Percentiles rank a stretch among this genome's conserved stretches.
phyloP scores from a whole-genome alignment of 2,797 vertebrate genomes.

The Rhinatrema bivittatum region DNA sequence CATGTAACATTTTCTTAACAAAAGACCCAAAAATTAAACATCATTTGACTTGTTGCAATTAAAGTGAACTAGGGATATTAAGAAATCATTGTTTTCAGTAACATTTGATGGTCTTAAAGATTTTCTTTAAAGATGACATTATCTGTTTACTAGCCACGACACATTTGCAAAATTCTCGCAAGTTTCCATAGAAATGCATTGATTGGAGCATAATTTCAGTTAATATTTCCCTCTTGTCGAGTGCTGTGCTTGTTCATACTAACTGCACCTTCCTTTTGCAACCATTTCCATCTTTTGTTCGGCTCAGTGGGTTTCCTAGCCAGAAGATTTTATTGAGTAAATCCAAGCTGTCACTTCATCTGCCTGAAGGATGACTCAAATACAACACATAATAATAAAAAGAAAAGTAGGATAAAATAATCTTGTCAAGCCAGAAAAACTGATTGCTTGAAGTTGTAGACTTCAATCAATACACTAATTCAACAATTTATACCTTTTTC shows the following conservation, averaged over 20 bases:
- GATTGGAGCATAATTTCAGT: slow-evolving; percentile 77
- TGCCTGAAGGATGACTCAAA: slow-evolving; percentile 97
- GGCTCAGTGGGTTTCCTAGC: slow-evolving; percentile 91
- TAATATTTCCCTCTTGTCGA: slow-evolving; percentile 74
- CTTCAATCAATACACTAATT: slow-evolving; percentile 99
- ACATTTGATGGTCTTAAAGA: slow-evolving; percentile 25
- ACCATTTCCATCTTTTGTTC: slow-evolving; percentile 75
- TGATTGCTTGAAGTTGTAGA: slow-evolving; percentile 92
- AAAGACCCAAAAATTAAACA: slow-evolving; percentile 13
- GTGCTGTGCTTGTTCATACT: slow-evolving; percentile 59
- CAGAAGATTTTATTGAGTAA: slow-evolving; percentile 97
- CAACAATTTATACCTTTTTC: slow-evolving; percentile 95
- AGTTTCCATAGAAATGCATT: slow-evolving; percentile 89
- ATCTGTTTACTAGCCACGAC: slow-evolving; percentile 23
- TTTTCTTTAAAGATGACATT: slow-evolving; percentile 12
- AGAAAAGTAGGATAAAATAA: slow-evolving; percentile 99
- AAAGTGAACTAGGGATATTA: slow-evolving; percentile 26
- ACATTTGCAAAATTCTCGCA: slow-evolving; percentile 59
- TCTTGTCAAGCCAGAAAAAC: slow-evolving; percentile 98
- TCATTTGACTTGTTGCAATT: slow-evolving; percentile 15
- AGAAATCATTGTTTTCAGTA: neutral
- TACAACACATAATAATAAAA: slow-evolving; percentile 98
- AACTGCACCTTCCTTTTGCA: slow-evolving; percentile 61
- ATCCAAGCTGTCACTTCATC: slow-evolving; percentile 98
- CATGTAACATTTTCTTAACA: slow-evolving; percentile 3